These are phyloP conservation scores for Origma solitaria DNA, from an alignment of 2,113 vertebrate genomes.

Conservation along the genomic window DNA sequence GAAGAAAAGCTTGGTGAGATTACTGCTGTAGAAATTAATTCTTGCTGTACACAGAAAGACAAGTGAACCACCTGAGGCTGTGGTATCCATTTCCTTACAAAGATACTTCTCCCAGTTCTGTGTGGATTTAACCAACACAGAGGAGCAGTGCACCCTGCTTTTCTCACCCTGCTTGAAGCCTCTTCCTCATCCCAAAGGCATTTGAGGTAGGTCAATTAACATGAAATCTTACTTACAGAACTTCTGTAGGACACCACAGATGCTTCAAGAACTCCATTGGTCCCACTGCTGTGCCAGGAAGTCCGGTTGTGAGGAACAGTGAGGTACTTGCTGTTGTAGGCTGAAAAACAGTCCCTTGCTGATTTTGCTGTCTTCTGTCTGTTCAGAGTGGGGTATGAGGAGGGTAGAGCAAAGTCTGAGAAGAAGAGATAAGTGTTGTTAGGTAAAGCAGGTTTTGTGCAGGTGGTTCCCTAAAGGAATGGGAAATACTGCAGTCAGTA, in stretches of 20 bases:
- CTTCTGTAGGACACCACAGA: neutral
- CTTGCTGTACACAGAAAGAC: neutral
- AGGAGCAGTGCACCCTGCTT: neutral
- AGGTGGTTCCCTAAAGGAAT: neutral
- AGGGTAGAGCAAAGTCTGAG: slow-evolving; percentile 53
- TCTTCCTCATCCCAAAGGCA: neutral
- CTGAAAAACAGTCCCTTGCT: slow-evolving; percentile 60
- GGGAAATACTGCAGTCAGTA: neutral
- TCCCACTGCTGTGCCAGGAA: slow-evolving; percentile 33
- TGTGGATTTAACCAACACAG: neutral
- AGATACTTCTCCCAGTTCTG: neutral
- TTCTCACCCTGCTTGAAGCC: neutral
- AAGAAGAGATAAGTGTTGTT: neutral
- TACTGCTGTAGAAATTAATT: neutral
- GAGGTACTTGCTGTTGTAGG: slow-evolving; percentile 72
- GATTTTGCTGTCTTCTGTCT: slow-evolving; percentile 41
- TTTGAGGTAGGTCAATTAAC: neutral
- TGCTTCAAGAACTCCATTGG: slow-evolving; percentile 49
- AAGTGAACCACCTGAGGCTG: neutral
- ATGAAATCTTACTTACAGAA: slow-evolving; percentile 64
- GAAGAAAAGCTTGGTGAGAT: neutral
- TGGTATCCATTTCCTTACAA: neutral
- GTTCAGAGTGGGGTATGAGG: neutral
- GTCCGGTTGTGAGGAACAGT: slow-evolving; percentile 70
- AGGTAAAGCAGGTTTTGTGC: neutral